Percentiles rank a stretch among this genome's conserved stretches.
phyloP scores from a whole-genome alignment of 2,113 vertebrate genomes.

The Pterocles gutturalis region DNA sequence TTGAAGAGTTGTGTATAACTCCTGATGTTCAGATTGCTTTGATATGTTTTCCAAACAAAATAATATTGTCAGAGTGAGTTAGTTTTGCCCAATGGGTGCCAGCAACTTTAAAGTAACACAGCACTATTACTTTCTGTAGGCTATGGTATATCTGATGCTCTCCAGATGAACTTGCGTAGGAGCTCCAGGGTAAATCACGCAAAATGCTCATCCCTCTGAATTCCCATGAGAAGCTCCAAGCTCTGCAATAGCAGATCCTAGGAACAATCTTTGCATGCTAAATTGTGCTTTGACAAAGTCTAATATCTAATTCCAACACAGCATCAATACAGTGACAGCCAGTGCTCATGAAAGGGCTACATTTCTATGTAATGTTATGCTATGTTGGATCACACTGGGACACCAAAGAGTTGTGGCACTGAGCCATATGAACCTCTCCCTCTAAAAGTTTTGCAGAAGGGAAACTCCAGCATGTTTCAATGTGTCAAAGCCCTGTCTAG shows the following conservation, averaged over 20 bases:
- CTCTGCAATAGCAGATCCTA: not conserved
- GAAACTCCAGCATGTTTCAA: conserved; percentile 10
- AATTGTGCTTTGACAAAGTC: not conserved
- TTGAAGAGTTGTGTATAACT: not conserved
- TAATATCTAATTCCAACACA: not conserved
- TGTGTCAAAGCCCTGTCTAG: not conserved
- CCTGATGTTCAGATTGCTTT: conserved; percentile 13
- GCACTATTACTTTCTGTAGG: not conserved
- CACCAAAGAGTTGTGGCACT: not conserved
- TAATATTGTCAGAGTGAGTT: not conserved
- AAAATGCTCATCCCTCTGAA: not conserved
- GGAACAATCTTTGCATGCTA: not conserved
- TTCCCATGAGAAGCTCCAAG: not conserved
- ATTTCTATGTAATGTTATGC: no score
- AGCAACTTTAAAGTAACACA: not conserved
- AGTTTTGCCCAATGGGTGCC: not conserved
- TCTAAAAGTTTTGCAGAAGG: not conserved
- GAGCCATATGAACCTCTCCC: not conserved
- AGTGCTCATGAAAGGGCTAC: conserved; percentile 14
- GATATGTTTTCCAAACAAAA: conserved; percentile 3
- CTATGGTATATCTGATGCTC: not conserved
- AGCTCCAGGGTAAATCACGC: not conserved
- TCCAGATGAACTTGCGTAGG: not conserved
- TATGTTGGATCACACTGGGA: not conserved
- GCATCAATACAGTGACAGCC: not conserved